phyloP scores from a whole-genome alignment of 2,113 vertebrate genomes.

The Falco punctatus region DNA sequence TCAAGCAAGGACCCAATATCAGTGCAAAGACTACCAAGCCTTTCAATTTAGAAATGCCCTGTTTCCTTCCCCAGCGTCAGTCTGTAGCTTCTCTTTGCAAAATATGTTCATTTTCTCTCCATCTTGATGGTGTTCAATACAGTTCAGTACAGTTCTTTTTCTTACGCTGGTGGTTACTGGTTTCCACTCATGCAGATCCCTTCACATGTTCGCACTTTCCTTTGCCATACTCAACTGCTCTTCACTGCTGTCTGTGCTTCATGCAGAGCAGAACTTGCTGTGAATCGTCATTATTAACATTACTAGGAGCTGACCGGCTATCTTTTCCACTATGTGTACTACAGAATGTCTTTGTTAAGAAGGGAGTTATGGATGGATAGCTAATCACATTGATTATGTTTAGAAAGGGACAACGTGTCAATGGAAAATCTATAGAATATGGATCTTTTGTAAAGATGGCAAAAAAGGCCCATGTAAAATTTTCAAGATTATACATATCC shows the following conservation, averaged over 20 bases:
- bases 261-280: background rate
- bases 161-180: background rate
- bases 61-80: background rate
- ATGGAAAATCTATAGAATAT: background rate
- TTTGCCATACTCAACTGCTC: background rate
- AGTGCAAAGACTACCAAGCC: background rate
- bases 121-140: background rate
- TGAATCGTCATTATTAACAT: accelerated
- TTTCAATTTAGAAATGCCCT: background rate
- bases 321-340: background rate
- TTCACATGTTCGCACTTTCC: background rate
- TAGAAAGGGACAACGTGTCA: background rate
- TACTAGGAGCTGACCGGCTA: background rate
- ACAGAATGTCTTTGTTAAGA: background rate
- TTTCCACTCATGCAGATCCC: background rate
- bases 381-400: background rate
- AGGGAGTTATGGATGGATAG: background rate
- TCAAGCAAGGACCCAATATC: background rate
- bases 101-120: background rate
- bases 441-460: background rate
- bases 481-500: background rate
- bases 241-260: background rate
- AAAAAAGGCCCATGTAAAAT: background rate
- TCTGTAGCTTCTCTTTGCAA: background rate
- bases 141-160: background rate